Conservation (phyloP, 2,888 invertebrate species). For the Mactromeris polynyma region DNA sequence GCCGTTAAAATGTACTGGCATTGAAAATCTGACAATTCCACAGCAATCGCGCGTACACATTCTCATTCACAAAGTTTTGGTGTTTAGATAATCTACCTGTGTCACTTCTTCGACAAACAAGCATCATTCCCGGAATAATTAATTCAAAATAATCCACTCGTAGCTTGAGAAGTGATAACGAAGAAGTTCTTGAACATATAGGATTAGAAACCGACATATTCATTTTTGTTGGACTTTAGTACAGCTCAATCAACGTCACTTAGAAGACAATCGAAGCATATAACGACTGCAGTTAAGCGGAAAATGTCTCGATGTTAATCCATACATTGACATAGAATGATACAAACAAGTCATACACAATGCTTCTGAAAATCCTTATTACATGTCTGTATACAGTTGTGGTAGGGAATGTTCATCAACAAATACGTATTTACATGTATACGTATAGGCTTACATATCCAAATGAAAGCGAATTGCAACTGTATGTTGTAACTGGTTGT, state of each 20-base stretch:
- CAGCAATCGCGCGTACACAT: background rate
- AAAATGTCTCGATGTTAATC: background rate
- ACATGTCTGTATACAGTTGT: background rate
- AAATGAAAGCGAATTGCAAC: no score
- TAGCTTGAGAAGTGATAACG: background rate
- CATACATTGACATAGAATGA: background rate
- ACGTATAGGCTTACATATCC: no score
- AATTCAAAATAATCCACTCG: background rate
- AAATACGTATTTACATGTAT: no score
- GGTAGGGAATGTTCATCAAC: no score
- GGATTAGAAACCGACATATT: background rate
- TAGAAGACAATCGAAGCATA: background rate
- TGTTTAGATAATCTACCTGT: background rate
- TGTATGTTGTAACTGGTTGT: no score
- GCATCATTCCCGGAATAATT: background rate
- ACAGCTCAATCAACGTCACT: constrained; percentile 8
- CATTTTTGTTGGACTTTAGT: constrained; percentile 2
- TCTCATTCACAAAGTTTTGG: background rate
- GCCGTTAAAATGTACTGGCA: background rate
- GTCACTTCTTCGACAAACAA: background rate
- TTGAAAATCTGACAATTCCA: background rate
- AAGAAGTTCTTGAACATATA: background rate
- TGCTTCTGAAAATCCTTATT: background rate
- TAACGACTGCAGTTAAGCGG: background rate
- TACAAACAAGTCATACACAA: background rate